These are phyloP conservation scores for Actinostola sp. DNA, from an alignment of 92 coral and sea anemone genomes.

Conservation along the genomic window DNA sequence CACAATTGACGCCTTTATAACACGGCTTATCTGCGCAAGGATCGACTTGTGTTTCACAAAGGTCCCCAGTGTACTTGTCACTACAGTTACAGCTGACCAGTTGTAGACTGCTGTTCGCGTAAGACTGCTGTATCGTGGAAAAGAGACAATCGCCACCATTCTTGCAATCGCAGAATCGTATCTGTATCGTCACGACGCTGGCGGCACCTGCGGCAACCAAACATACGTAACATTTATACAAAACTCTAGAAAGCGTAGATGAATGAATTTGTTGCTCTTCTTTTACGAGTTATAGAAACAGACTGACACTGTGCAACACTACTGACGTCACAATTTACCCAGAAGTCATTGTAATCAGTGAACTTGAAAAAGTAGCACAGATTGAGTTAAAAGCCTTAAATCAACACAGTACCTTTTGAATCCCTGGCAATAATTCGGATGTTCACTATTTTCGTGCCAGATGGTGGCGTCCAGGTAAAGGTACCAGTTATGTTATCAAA, in stretches of 20 bases:
- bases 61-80: slow-evolving; percentile 55
- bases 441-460: slow-evolving; percentile 5
- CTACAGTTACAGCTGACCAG: slow-evolving; percentile 66
- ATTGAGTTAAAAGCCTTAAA: no score
- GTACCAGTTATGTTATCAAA: slow-evolving; percentile 41
- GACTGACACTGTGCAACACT: no score
- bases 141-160: slow-evolving; percentile 57
- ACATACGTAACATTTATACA: no score
- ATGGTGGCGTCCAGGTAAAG: slow-evolving; percentile 53
- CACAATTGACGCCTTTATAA: slow-evolving; percentile 57
- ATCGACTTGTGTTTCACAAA: slow-evolving; percentile 50
- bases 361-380: no score
- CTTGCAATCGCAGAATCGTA: slow-evolving; percentile 66
- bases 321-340: no score
- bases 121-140: slow-evolving; percentile 29
- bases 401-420: slow-evolving; percentile 43
- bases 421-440: slow-evolving; percentile 62
- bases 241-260: no score
- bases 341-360: no score
- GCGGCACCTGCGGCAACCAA: slow-evolving; percentile 29
- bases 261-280: no score
- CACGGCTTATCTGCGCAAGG: slow-evolving; percentile 73
- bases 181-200: slow-evolving; percentile 25
- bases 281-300: no score
- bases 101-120: slow-evolving; percentile 38